A percentile compares a stretch with the other conserved stretches of the same genome.
Evolutionary conservation across 2,888 invertebrate genomes (phyloP).

Genomic region (Brenthis hecate): DNA sequence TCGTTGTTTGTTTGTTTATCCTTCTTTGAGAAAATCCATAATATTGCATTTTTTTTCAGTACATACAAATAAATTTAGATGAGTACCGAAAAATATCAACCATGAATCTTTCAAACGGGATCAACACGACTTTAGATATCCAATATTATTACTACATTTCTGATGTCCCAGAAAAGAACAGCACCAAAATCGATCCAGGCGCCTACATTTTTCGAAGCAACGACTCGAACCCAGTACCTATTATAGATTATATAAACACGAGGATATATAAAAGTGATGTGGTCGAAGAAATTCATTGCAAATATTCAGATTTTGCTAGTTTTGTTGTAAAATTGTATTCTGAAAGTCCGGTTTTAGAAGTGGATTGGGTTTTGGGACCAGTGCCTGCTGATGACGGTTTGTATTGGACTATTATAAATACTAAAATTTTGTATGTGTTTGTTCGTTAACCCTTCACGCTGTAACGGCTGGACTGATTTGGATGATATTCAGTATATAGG

Average conservation of each 20-base stretch:
- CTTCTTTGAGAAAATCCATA: no score
- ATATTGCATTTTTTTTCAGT: slow-evolving; percentile 49
- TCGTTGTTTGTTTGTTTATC: no score
- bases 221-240: slow-evolving; percentile 45
- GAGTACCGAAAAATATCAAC: slow-evolving; percentile 56
- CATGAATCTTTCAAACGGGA: slow-evolving; percentile 74
- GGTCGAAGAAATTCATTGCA: slow-evolving; percentile 89
- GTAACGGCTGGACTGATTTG: no score
- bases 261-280: slow-evolving; percentile 78
- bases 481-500: no score
- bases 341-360: slow-evolving; percentile 83
- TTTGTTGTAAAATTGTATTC: slow-evolving; percentile 87
- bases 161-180: slow-evolving; percentile 84
- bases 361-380: slow-evolving; percentile 91
- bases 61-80: slow-evolving; percentile 80
- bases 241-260: slow-evolving; percentile 43
- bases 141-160: slow-evolving; percentile 88
- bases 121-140: slow-evolving; percentile 59
- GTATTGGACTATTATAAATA: background rate
- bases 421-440: no score
- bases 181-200: slow-evolving; percentile 87
- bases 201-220: slow-evolving; percentile 90
- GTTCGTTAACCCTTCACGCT: no score
- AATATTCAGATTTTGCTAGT: slow-evolving; percentile 85
- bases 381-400: slow-evolving; percentile 84